Percentiles rank a stretch among this genome's conserved stretches.
Evolutionary conservation across 2,888 invertebrate species (phyloP).

Genomic region (Gari tellinella): DNA sequence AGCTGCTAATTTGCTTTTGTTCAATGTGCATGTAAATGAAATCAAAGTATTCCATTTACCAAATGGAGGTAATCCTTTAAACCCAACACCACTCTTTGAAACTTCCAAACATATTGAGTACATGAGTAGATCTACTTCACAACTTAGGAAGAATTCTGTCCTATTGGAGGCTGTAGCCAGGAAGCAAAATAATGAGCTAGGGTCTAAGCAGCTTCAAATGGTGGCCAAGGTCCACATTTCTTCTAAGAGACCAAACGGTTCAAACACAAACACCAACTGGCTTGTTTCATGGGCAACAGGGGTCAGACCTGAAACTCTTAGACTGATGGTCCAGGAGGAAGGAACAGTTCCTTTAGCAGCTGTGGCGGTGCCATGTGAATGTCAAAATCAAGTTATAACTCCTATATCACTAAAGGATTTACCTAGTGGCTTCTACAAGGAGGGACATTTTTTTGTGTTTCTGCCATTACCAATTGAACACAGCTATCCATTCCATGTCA

Average conservation of each 20-base stretch:
- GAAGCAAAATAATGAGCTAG: not conserved
- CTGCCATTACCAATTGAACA: constrained; percentile 76
- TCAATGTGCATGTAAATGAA: constrained; percentile 77
- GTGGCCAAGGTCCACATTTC: constrained; percentile 12
- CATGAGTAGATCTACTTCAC: not conserved
- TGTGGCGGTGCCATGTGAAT: constrained; percentile 34
- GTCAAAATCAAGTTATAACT: not conserved
- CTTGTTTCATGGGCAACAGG: constrained; percentile 58
- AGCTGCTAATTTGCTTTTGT: constrained; percentile 76
- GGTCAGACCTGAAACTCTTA: constrained; percentile 16
- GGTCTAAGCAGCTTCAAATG: not conserved
- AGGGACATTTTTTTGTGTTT: constrained; percentile 65
- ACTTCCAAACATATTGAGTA: not conserved
- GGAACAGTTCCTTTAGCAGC: constrained; percentile 59
- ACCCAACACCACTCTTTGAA: not conserved
- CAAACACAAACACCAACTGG: constrained; percentile 26
- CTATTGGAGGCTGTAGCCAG: not conserved
- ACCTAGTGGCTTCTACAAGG: constrained; percentile 60
- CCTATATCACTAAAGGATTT: constrained; percentile 14
- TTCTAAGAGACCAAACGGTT: not conserved
- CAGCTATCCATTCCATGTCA: constrained; percentile 77
- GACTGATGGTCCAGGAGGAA: constrained; percentile 12
- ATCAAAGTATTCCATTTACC: constrained; percentile 74
- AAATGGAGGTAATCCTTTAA: not conserved
- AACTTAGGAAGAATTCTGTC: no score